Evolutionary conservation across 2,888 invertebrate genomes (phyloP), one percentile per base, ranked within the genome.

Genomic region (Drosophila merina): DNA sequence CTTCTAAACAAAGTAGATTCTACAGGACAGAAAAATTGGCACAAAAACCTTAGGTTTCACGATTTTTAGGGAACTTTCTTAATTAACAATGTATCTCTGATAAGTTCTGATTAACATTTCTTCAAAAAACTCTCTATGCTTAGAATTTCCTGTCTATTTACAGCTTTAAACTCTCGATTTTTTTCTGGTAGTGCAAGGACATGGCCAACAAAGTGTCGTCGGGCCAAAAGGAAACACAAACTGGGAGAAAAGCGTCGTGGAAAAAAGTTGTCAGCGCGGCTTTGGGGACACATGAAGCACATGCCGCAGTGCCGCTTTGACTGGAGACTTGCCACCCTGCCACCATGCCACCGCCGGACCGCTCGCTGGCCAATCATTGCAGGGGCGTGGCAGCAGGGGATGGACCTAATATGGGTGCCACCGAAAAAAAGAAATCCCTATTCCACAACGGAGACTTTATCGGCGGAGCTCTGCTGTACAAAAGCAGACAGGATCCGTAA

Each of bases 271-370:
- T 67, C 72, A 72, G 74, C 58, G 52, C 45, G 58, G 50, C 72
- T 73, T 72, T 58, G 55, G 72, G 57, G 68, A 73, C 68, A 54
- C 67, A 60, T 71, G 72, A 72, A 72, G 66, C 73, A 72, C 56
- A 74, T 68, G 55, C 74, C 74, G 36, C 67, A 71, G 63, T 62
- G 62, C 63, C 63, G 47, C 30, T 30, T 47, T 47, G 62, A 31
- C 59, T 25, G n/a, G 44, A 28, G 54, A 70, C 40, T 44, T n/a
- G 33, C 38, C 45, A 25, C 50, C 50, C 5, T 0, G 9, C 20
- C 3, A 47, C 12, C 12, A 2, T 6, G 25, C 8, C 12, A 7
- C 4, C 26, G 2, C 26, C 28, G 28, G 28, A 28, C 5, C 28
- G 6, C 6, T n/a, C 25, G 20, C 56, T 36, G 63, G 74, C 69